Conservation (phyloP, 2,797 vertebrate species). For the Sebastolobus alascanus region DNA sequence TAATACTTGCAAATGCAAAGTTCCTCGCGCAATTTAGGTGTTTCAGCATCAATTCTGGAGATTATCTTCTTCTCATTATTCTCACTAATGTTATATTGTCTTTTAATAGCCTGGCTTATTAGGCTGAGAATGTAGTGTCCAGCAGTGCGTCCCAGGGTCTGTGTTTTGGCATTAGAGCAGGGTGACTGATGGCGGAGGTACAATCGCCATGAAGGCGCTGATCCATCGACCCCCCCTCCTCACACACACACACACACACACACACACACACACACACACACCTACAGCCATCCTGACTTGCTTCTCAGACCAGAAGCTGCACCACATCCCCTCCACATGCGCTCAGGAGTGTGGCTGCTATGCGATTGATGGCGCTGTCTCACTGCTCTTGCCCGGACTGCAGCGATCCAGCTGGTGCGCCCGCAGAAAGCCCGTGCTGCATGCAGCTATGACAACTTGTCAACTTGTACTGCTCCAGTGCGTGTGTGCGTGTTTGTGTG, state of each 20-base stretch:
- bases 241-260: too few species aligned
- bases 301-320: conserved; percentile 26
- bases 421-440: conserved; percentile 55
- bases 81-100: conserved; percentile 18
- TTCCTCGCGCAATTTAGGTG: conserved; percentile 19
- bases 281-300: conserved; percentile 26
- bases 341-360: conserved; percentile 55
- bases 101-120: neutral
- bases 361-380: conserved; percentile 88
- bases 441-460: conserved; percentile 58
- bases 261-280: neutral
- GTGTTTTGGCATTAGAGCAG: conserved; percentile 38
- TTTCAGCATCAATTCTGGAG: conserved; percentile 26
- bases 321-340: conserved; percentile 22
- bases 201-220: conserved; percentile 43
- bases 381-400: conserved; percentile 76
- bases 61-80: conserved; percentile 29
- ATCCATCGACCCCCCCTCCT: conserved; percentile 19
- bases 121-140: conserved; percentile 12
- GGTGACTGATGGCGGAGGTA: conserved; percentile 54
- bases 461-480: conserved; percentile 33
- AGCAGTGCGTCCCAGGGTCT: conserved; percentile 31
- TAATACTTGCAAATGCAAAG: conserved; percentile 38
- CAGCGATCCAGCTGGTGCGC: conserved; percentile 64
- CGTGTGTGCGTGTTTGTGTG: neutral